These are phyloP conservation scores for Aplysina aerophoba DNA, from an alignment of 37 sponge, comb jelly and placozoan species.

Conservation along the genomic window DNA sequence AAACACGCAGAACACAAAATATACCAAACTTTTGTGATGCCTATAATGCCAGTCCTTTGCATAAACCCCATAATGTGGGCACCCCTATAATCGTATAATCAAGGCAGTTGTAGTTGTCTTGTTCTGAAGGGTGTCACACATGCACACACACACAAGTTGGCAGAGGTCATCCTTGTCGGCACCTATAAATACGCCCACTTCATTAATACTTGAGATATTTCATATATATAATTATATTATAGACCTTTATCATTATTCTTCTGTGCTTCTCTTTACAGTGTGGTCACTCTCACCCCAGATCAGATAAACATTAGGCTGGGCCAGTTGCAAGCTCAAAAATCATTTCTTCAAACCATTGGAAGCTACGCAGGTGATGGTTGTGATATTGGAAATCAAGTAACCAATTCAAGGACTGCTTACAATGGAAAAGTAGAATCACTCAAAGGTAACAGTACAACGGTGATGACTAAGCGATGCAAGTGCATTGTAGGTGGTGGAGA, in stretches of 20 bases:
- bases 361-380: not conserved
- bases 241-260: not conserved
- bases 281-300: constrained; percentile 41
- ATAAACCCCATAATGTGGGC: too few species aligned
- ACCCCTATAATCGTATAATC: too few species aligned
- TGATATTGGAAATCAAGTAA: not conserved
- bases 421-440: not conserved
- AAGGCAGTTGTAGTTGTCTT: too few species aligned
- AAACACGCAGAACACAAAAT: too few species aligned
- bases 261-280: not conserved
- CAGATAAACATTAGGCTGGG: constrained; percentile 39
- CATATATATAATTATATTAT: constrained; percentile 9
- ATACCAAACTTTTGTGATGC: too few species aligned
- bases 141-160: too few species aligned
- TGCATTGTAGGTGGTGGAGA: not conserved
- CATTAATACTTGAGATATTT: too few species aligned
- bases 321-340: constrained; percentile 23
- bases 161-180: too few species aligned
- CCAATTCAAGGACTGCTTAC: not conserved
- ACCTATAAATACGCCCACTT: too few species aligned
- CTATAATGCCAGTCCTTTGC: too few species aligned
- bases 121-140: too few species aligned
- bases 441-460: not conserved
- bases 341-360: constrained; percentile 23
- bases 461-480: constrained; percentile 22